Conservation (phyloP, 2,888 invertebrate species). For the Phaonia tiefii region DNA sequence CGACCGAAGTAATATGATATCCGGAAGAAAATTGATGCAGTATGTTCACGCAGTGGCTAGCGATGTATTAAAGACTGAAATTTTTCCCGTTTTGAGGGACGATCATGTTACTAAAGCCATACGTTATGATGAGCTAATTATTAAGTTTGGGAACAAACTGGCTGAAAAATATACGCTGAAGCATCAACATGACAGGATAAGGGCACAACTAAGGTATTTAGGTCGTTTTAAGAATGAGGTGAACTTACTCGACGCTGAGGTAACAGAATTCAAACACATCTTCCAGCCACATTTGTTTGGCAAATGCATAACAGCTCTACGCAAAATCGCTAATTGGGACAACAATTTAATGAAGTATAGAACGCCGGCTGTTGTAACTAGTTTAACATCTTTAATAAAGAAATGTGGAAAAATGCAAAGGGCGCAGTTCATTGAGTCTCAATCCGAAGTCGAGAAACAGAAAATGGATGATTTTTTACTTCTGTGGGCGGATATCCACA, state of each 20-base stretch:
- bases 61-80: background rate
- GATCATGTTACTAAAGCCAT: background rate
- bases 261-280: conserved; percentile 20
- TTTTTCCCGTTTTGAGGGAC: conserved; percentile 18
- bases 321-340: conserved; percentile 35
- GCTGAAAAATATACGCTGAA: conserved; percentile 10
- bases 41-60: conserved; percentile 24
- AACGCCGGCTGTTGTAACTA: conserved; percentile 31
- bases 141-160: conserved; percentile 35
- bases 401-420: conserved; percentile 42
- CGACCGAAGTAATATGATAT: conserved; percentile 3
- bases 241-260: background rate
- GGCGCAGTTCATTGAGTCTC: conserved; percentile 33
- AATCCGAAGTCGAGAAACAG: conserved; percentile 27
- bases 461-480: conserved; percentile 31
- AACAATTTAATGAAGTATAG: conserved; percentile 4
- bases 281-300: conserved; percentile 24
- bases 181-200: conserved; percentile 37
- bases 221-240: conserved; percentile 43
- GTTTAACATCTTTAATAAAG: conserved; percentile 33
- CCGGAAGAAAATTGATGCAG: background rate
- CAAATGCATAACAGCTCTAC: conserved; percentile 7
- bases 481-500: conserved; percentile 39
- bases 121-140: conserved; percentile 38
- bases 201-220: conserved; percentile 12